These are phyloP conservation scores for Megalops cyprinoides DNA, from an alignment of 2,797 vertebrate species.

Conservation along the genomic window DNA sequence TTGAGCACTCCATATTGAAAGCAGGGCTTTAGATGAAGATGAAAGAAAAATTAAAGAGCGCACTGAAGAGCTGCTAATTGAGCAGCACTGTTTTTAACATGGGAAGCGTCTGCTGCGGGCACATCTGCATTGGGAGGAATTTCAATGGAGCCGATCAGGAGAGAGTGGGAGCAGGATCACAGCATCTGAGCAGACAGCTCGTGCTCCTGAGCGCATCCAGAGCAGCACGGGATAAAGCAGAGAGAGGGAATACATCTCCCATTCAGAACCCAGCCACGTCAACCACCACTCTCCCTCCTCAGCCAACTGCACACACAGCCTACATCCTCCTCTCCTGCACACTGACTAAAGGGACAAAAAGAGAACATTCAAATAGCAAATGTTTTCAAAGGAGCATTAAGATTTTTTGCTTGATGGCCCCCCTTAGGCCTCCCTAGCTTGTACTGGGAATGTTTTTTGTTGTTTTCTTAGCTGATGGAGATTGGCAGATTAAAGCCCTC, in stretches of 20 bases:
- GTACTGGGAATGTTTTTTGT: neutral
- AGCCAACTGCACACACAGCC: neutral
- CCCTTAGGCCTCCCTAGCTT: neutral
- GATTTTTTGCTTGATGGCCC: neutral
- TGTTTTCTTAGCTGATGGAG: neutral
- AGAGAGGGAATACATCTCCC: neutral
- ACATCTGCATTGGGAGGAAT: constrained; percentile 68
- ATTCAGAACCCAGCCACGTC: neutral
- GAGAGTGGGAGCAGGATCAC: constrained; percentile 68
- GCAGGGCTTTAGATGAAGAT: constrained; percentile 78
- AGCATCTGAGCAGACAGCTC: constrained; percentile 63
- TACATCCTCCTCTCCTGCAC: neutral
- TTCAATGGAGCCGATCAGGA: constrained; percentile 71
- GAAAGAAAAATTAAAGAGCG: constrained; percentile 85
- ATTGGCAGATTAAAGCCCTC: neutral
- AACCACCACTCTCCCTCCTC: neutral
- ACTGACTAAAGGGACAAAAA: neutral
- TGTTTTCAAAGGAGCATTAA: neutral
- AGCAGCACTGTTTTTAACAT: constrained; percentile 78
- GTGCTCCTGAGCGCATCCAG: constrained; percentile 51
- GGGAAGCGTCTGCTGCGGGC: constrained; percentile 69
- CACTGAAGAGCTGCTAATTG: constrained; percentile 85
- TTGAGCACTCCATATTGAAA: constrained; percentile 56
- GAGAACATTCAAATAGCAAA: neutral
- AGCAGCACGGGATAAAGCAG: constrained; percentile 36